A percentile compares a stretch with the other conserved stretches of the same genome.
Conservation (phyloP, 2,888 invertebrate genomes). For the Lymantria dispar region DNA sequence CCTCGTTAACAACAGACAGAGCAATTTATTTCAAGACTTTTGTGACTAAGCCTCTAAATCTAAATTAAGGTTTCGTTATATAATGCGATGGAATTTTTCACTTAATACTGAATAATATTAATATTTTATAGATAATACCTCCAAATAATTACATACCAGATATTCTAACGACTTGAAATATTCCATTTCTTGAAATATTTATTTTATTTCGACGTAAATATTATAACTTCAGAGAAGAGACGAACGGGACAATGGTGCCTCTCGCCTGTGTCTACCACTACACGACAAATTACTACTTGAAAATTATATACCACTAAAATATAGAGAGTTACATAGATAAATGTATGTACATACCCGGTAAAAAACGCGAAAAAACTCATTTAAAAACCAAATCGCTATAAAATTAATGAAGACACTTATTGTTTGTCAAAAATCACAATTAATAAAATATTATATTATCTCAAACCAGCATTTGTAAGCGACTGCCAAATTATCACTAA, state of each 20-base stretch:
- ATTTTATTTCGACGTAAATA: too few relatives aligned
- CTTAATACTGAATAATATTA: constrained; percentile 14
- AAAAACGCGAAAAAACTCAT: constrained; percentile 44
- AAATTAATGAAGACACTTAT: constrained; percentile 8
- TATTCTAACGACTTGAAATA: not conserved
- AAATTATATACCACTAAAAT: too few relatives aligned
- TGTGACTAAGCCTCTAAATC: constrained; percentile 27
- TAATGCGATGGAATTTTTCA: constrained; percentile 8
- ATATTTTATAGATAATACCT: constrained; percentile 20
- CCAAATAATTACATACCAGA: not conserved
- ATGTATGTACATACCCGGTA: constrained; percentile 38
- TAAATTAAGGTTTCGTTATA: constrained; percentile 17
- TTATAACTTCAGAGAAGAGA: too few relatives aligned
- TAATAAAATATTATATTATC: constrained; percentile 28
- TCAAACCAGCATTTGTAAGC: constrained; percentile 39
- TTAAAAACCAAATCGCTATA: constrained; percentile 11
- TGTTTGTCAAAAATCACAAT: constrained; percentile 14
- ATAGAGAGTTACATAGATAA: not conserved
- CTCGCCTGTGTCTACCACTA: too few relatives aligned
- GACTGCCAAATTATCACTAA: constrained; percentile 39
- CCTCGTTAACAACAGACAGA: constrained; percentile 18
- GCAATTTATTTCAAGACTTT: constrained; percentile 30
- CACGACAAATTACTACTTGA: too few relatives aligned
- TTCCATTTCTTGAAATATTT: not conserved
- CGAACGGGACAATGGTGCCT: too few relatives aligned